phyloP scores from a whole-genome alignment of 2,888 invertebrate species.

The Drosophila mulleri region DNA sequence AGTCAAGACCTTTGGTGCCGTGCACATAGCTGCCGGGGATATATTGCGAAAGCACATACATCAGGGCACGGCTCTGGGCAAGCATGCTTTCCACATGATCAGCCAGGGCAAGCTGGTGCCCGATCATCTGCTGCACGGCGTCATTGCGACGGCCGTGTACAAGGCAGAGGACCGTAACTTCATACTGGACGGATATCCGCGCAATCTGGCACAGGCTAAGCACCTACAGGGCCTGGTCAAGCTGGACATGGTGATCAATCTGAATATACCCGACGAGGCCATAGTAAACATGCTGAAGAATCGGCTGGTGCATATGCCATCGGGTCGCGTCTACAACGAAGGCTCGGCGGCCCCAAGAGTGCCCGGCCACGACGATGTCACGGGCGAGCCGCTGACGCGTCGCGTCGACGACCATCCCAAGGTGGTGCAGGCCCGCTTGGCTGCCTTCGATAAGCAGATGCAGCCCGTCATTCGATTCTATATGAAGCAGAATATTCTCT shows the following conservation, averaged over 20 bases:
- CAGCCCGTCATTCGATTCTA: constrained; percentile 37
- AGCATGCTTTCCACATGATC: constrained; percentile 7
- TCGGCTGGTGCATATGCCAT: constrained; percentile 40
- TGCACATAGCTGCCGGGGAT: constrained; percentile 47
- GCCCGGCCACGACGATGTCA: constrained; percentile 40
- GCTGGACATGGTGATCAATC: constrained; percentile 29
- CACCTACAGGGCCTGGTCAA: constrained; percentile 16
- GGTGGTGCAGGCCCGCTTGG: constrained; percentile 25
- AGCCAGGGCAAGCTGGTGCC: constrained; percentile 39
- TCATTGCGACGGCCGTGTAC: constrained; percentile 24
- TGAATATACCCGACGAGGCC: constrained; percentile 25
- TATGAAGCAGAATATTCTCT: constrained; percentile 15
- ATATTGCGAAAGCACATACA: constrained; percentile 48
- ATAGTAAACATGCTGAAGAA: constrained; percentile 25
- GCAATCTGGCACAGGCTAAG: constrained; percentile 35
- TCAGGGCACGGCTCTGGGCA: constrained; percentile 31
- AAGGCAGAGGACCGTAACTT: constrained; percentile 8
- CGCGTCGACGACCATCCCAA: constrained; percentile 42
- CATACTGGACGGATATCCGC: constrained; percentile 55
- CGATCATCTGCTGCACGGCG: constrained; percentile 31
- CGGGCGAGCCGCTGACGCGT: constrained; percentile 40
- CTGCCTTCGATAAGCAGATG: constrained; percentile 13
- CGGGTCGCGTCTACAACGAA: constrained; percentile 50
- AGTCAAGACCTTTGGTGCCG: constrained; percentile 23
- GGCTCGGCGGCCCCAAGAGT: constrained; percentile 20